These are phyloP conservation scores for Eulemur macaco DNA, from an alignment of 2,113 vertebrate genomes.

Conservation along the genomic window DNA sequence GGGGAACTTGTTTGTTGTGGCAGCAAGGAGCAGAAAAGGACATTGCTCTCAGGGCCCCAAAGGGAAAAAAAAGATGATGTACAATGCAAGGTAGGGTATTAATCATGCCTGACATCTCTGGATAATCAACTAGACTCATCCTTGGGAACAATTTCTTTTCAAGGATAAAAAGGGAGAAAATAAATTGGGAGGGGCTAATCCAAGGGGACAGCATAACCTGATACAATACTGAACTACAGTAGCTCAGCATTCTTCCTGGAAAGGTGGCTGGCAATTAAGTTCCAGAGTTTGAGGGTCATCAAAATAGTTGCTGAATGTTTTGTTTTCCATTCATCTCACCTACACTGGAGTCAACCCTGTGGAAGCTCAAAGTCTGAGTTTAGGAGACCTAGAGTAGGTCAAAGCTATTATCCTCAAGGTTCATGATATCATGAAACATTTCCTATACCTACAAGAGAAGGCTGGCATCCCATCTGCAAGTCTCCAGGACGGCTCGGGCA, in stretches of 20 bases:
- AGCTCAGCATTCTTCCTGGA: slow-evolving; percentile 70
- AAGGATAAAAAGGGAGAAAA: slow-evolving; percentile 85
- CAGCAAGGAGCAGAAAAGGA: slow-evolving; percentile 83
- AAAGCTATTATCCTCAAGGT: slow-evolving; percentile 68
- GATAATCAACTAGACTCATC: slow-evolving; percentile 85
- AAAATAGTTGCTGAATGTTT: slow-evolving; percentile 69
- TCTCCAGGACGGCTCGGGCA: slow-evolving; percentile 49
- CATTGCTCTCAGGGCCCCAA: slow-evolving; percentile 73
- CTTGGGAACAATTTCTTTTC: slow-evolving; percentile 84
- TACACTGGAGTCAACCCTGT: slow-evolving; percentile 48
- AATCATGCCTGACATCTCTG: slow-evolving; percentile 86
- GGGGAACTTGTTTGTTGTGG: slow-evolving; percentile 84
- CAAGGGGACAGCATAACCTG: slow-evolving; percentile 61
- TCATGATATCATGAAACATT: slow-evolving; percentile 64
- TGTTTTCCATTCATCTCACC: slow-evolving; percentile 25
- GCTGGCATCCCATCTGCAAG: slow-evolving; percentile 58
- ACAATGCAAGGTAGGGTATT: slow-evolving; percentile 83
- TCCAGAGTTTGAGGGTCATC: slow-evolving; percentile 53
- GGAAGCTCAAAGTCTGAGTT: slow-evolving; percentile 54
- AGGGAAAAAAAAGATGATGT: slow-evolving; percentile 80
- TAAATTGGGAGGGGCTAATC: slow-evolving; percentile 73
- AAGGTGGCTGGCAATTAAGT: slow-evolving; percentile 74
- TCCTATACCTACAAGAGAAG: slow-evolving; percentile 56
- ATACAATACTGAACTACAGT: slow-evolving; percentile 54
- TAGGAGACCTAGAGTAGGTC: slow-evolving; percentile 59